Percentiles rank a stretch among this genome's conserved stretches.
phyloP scores from a whole-genome alignment of 2,797 vertebrate species.

The Pogonophryne albipinna region DNA sequence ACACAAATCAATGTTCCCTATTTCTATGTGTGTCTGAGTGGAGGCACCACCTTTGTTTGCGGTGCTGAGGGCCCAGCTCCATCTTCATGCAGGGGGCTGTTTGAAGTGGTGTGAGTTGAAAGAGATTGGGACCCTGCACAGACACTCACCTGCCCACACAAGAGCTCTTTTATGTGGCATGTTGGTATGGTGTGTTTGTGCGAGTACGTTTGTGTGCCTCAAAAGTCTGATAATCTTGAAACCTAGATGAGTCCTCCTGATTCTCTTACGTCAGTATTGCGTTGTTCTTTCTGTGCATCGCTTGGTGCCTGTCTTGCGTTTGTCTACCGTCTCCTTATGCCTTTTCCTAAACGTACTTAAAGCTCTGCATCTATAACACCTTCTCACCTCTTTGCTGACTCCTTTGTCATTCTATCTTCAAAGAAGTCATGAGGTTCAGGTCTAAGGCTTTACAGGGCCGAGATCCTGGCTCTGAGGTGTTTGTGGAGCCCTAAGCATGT shows the following conservation, averaged over 20 bases:
- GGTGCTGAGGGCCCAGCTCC: slow-evolving; percentile 72
- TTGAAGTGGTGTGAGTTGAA: slow-evolving; percentile 84
- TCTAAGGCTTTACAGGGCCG: slow-evolving; percentile 48
- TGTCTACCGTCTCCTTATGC: not conserved
- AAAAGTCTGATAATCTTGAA: slow-evolving; percentile 51
- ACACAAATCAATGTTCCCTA: slow-evolving; percentile 8
- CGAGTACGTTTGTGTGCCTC: slow-evolving; percentile 33
- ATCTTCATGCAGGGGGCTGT: slow-evolving; percentile 75
- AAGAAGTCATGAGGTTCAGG: slow-evolving; percentile 61
- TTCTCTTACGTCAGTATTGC: slow-evolving; percentile 38
- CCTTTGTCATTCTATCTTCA: slow-evolving; percentile 26
- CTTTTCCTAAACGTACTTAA: slow-evolving; percentile 4
- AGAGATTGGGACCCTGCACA: slow-evolving; percentile 67
- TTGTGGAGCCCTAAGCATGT: slow-evolving; percentile 14
- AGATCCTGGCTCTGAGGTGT: slow-evolving; percentile 66
- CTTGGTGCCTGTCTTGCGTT: slow-evolving; percentile 2
- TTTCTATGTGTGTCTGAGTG: slow-evolving; percentile 30
- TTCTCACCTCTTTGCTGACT: slow-evolving; percentile 23
- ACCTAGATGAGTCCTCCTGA: slow-evolving; percentile 36
- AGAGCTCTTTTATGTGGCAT: slow-evolving; percentile 82
- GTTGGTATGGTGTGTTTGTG: slow-evolving; percentile 43
- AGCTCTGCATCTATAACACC: slow-evolving; percentile 10
- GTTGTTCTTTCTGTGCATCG: slow-evolving; percentile 23
- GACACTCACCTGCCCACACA: slow-evolving; percentile 78
- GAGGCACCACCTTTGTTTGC: slow-evolving; percentile 81